These are phyloP conservation scores for Drosophila pruinosa DNA, from an alignment of 1,140 invertebrate species.

Conservation along the genomic window DNA sequence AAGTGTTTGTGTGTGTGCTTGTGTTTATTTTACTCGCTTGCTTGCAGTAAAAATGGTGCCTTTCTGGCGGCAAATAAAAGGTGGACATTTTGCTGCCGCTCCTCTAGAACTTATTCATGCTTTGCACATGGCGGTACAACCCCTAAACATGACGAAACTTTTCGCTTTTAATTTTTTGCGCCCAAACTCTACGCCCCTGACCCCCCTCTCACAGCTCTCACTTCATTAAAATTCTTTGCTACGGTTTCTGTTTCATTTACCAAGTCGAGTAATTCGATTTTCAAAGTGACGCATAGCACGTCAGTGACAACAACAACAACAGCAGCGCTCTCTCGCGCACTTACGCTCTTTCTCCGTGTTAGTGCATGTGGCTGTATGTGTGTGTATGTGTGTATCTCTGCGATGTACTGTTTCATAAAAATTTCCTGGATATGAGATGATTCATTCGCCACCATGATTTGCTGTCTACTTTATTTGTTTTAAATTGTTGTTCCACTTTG, in stretches of 20 bases:
- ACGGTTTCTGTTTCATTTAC: constrained; percentile 77
- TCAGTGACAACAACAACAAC: constrained; percentile 8
- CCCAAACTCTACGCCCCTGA: not conserved
- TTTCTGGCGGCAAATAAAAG: not conserved
- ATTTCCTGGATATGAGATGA: constrained; percentile 47
- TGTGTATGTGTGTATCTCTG: constrained; percentile 26
- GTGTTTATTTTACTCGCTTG: not conserved
- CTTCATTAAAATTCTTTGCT: constrained; percentile 44
- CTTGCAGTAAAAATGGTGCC: not conserved
- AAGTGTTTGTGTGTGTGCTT: not conserved
- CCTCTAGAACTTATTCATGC: not conserved
- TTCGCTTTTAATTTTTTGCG: constrained; percentile 49
- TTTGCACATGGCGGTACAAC: constrained; percentile 39
- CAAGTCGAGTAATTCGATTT: constrained; percentile 73
- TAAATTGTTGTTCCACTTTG: not conserved
- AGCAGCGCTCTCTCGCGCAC: not conserved
- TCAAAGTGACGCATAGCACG: constrained; percentile 70
- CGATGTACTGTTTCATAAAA: constrained; percentile 56
- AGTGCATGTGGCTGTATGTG: not conserved
- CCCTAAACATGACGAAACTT: constrained; percentile 56
- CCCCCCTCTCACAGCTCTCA: not conserved
- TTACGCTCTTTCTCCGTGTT: not conserved
- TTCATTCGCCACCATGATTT: constrained; percentile 34
- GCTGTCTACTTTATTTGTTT: constrained; percentile 18
- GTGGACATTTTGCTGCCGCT: not conserved